phyloP scores from a whole-genome alignment of 2,888 invertebrate genomes.

The Epinotia ramella region DNA sequence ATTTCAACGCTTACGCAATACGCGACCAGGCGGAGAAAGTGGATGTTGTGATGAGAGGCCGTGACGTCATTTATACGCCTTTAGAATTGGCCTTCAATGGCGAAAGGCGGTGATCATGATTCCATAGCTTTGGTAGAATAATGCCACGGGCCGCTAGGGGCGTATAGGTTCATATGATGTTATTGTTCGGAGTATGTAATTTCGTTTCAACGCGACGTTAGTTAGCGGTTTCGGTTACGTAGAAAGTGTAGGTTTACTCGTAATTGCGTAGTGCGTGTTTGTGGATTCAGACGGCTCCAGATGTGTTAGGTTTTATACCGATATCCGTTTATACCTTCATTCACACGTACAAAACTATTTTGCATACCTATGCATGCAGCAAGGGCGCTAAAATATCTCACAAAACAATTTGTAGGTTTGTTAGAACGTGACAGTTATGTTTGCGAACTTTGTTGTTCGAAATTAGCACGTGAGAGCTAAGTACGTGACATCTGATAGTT shows the following conservation, averaged over 20 bases:
- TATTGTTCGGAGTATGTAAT: background rate
- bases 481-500: no score
- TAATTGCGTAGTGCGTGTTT: background rate
- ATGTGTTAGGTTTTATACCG: background rate
- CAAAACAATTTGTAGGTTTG: background rate
- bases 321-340: background rate
- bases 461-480: background rate
- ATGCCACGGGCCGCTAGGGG: background rate
- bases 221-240: slow-evolving; percentile 30
- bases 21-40: slow-evolving; percentile 41
- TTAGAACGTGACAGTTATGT: background rate
- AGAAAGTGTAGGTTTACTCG: slow-evolving; percentile 34
- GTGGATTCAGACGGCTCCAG: background rate
- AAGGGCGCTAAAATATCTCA: background rate
- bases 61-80: slow-evolving; percentile 44
- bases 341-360: no score
- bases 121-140: background rate
- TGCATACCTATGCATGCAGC: no score
- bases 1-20: slow-evolving; percentile 41
- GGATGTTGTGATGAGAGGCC: slow-evolving; percentile 37
- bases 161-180: background rate
- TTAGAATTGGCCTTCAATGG: slow-evolving; percentile 42
- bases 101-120: slow-evolving; percentile 43
- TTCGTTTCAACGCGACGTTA: slow-evolving; percentile 28
- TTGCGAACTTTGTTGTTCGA: background rate